A percentile compares a stretch with the other conserved stretches of the same genome.
Evolutionary conservation across 2,888 invertebrate species (phyloP).

Genomic region (Mesorhabditis spiculigera): DNA sequence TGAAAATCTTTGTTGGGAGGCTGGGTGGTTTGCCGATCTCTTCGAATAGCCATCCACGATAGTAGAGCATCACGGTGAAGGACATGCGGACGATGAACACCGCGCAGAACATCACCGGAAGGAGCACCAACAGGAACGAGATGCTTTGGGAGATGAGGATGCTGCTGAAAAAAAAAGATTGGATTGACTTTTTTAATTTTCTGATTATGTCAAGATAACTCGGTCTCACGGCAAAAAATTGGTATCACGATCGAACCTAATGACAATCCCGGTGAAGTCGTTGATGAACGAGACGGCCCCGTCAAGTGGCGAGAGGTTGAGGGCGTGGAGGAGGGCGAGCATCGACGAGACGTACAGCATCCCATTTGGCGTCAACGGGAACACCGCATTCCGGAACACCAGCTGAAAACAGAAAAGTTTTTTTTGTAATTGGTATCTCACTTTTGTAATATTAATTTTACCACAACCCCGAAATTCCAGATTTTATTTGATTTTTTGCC

Average conservation of each 20-base stretch:
- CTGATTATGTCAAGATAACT: slow-evolving; percentile 1
- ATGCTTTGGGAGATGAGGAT: slow-evolving; percentile 12
- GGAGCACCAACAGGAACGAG: slow-evolving; percentile 16
- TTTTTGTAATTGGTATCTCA: no score
- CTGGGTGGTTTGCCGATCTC: slow-evolving; percentile 41
- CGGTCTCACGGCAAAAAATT: not conserved
- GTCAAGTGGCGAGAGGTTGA: slow-evolving; percentile 1
- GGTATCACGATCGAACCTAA: not conserved
- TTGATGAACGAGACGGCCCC: not conserved
- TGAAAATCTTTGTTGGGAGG: slow-evolving; percentile 38
- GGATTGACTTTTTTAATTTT: not conserved
- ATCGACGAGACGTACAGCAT: not conserved
- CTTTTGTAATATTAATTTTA: no score
- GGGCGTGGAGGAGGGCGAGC: not conserved
- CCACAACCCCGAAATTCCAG: no score
- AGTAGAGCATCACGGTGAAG: slow-evolving; percentile 29
- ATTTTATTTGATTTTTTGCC: no score
- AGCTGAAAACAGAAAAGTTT: not conserved
- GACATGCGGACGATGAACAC: slow-evolving; percentile 21
- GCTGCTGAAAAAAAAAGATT: slow-evolving; percentile 10
- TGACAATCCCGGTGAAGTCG: not conserved
- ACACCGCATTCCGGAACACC: not conserved
- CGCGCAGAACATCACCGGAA: slow-evolving; percentile 13
- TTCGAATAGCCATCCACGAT: slow-evolving; percentile 46
- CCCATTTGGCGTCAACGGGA: slow-evolving; percentile 1